Evolutionary conservation across 2,797 vertebrate species (phyloP).

Genomic region (Acestrorhynchus altus): DNA sequence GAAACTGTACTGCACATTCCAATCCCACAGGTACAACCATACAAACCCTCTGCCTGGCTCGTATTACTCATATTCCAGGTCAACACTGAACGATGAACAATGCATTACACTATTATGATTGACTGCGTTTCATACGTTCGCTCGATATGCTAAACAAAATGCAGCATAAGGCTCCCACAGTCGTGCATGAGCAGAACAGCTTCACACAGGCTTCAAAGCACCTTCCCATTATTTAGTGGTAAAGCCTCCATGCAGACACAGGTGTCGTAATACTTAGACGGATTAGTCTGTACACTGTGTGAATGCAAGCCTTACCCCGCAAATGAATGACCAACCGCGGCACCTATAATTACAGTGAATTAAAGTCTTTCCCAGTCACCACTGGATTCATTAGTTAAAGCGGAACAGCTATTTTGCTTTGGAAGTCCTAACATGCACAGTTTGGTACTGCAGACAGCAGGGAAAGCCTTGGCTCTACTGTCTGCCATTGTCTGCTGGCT

Average conservation of each 20-base stretch:
- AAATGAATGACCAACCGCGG: not conserved
- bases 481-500: constrained; percentile 28
- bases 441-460: constrained; percentile 1
- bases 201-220: not conserved
- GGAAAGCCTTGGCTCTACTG: constrained; percentile 10
- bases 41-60: too few species aligned
- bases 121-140: not conserved
- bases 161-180: not conserved
- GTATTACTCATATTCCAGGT: too few species aligned
- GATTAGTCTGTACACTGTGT: not conserved
- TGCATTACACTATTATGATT: not conserved
- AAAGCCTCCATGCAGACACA: constrained; percentile 9
- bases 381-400: constrained; percentile 2
- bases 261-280: not conserved
- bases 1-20: too few species aligned
- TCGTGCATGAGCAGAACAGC: not conserved
- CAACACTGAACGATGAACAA: too few species aligned
- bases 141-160: not conserved
- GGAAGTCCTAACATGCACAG: constrained; percentile 9
- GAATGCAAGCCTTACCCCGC: not conserved
- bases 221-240: not conserved
- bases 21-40: too few species aligned
- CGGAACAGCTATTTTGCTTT: not conserved
- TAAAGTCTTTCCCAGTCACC: not conserved
- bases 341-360: constrained; percentile 17